A percentile compares a stretch with the other conserved stretches of the same genome.
These are phyloP conservation scores for Guaruba guarouba DNA, from an alignment of 2,113 vertebrate genomes.

Conservation along the genomic window DNA sequence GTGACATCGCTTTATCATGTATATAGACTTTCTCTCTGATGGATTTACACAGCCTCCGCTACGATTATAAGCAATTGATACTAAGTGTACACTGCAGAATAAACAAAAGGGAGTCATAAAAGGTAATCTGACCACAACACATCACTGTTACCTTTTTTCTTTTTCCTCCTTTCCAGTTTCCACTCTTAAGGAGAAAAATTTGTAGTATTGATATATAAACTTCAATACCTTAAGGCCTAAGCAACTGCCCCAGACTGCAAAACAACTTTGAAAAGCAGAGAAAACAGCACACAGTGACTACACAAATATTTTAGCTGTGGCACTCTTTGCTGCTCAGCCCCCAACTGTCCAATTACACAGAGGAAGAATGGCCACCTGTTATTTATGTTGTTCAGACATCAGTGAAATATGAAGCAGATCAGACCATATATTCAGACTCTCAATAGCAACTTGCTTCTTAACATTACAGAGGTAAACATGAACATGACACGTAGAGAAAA, in stretches of 20 bases:
- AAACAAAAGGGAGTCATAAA: background rate
- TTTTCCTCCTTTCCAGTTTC: background rate
- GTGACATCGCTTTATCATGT: background rate
- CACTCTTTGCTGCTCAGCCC: background rate
- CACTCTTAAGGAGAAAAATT: background rate
- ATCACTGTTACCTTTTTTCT: background rate
- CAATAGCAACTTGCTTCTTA: background rate
- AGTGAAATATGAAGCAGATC: background rate
- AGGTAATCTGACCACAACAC: background rate
- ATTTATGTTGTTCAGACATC: background rate
- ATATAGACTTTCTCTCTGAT: background rate
- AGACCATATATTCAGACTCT: background rate
- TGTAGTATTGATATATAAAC: background rate
- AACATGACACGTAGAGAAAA: accelerated
- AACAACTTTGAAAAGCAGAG: background rate
- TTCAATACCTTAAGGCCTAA: background rate
- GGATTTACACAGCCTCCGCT: background rate
- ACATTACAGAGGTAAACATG: background rate
- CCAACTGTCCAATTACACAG: background rate
- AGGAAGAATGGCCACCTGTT: background rate
- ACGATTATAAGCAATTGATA: background rate
- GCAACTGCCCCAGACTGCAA: background rate
- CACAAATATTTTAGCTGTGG: background rate
- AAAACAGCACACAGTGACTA: background rate
- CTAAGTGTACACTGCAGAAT: background rate